Conservation (phyloP, 35 echinoderm and acorn worm species). For the Apostichopus japonicus region DNA sequence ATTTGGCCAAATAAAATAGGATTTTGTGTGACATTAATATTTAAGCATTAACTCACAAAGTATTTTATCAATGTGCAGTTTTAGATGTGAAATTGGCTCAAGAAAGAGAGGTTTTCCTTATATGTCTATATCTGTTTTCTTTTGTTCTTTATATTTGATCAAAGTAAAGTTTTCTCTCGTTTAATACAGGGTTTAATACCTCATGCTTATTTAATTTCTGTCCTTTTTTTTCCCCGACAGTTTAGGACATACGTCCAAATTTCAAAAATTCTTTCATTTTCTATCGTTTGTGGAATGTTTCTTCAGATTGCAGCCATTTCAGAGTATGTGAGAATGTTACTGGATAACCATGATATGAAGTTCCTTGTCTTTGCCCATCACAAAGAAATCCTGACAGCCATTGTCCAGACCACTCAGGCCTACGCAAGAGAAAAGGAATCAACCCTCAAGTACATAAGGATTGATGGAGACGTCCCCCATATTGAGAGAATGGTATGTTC, state of each 20-base stretch:
- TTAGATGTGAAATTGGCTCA: too few species aligned
- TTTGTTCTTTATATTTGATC: too few species aligned
- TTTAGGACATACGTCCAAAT: too few species aligned
- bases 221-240: neutral
- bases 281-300: neutral
- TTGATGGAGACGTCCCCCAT: slow-evolving; percentile 71
- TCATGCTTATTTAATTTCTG: neutral
- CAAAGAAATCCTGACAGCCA: slow-evolving; percentile 63
- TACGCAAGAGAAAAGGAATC: slow-evolving; percentile 58
- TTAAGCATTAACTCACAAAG: too few species aligned
- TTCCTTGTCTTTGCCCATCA: slow-evolving; percentile 91
- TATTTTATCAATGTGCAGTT: too few species aligned
- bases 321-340: slow-evolving; percentile 74
- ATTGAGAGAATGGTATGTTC: slow-evolving; percentile 70
- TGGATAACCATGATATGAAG: slow-evolving; percentile 74
- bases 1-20: too few species aligned
- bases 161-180: too few species aligned
- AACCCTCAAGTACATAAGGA: slow-evolving; percentile 68
- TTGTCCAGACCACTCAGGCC: slow-evolving; percentile 63
- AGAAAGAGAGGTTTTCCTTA: too few species aligned
- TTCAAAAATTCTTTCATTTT: neutral
- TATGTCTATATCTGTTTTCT: too few species aligned
- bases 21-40: too few species aligned
- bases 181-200: too few species aligned
- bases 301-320: slow-evolving; percentile 75